Percentiles rank a stretch among this genome's conserved stretches.
Conservation (phyloP, 2,797 vertebrate genomes). For the Toxotes lorentzi region DNA sequence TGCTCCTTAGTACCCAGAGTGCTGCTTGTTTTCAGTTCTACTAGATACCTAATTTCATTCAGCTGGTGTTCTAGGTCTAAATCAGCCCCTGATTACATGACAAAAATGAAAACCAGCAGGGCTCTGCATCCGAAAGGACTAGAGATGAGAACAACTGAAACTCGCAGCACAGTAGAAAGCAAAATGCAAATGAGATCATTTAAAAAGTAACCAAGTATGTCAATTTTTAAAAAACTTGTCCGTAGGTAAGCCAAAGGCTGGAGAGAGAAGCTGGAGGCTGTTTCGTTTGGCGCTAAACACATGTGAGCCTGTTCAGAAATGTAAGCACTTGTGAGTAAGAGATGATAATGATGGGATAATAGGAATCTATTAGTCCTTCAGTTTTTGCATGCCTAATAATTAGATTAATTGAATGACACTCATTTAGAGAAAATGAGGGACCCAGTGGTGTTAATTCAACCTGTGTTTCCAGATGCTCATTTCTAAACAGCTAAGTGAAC, state of each 20-base stretch:
- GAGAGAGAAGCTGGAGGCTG: slow-evolving; percentile 52
- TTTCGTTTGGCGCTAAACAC: slow-evolving; percentile 50
- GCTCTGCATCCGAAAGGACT: slow-evolving; percentile 69
- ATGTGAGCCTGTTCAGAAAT: slow-evolving; percentile 63
- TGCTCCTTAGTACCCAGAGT: slow-evolving; percentile 65
- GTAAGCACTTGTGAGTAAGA: slow-evolving; percentile 76
- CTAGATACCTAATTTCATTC: slow-evolving; percentile 77
- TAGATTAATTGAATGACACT: slow-evolving; percentile 87
- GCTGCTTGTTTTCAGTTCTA: slow-evolving; percentile 69
- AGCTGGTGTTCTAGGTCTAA: slow-evolving; percentile 75
- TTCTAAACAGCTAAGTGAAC: slow-evolving; percentile 84
- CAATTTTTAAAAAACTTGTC: slow-evolving; percentile 52
- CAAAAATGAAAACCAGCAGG: slow-evolving; percentile 77
- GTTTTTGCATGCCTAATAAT: slow-evolving; percentile 85
- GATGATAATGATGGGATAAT: slow-evolving; percentile 82
- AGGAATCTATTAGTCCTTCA: slow-evolving; percentile 83
- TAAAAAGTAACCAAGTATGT: slow-evolving; percentile 66
- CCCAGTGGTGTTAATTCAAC: slow-evolving; percentile 84
- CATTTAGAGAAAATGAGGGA: slow-evolving; percentile 85
- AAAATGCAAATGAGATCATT: slow-evolving; percentile 74
- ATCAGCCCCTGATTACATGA: slow-evolving; percentile 81
- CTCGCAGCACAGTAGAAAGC: slow-evolving; percentile 60
- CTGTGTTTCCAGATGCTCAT: slow-evolving; percentile 87
- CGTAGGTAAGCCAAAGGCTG: slow-evolving; percentile 41
- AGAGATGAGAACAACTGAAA: slow-evolving; percentile 55